Percentiles rank a stretch among this genome's conserved stretches.
Evolutionary conservation across 2,888 invertebrate genomes (phyloP).

Genomic region (Boloria euphrosyne): DNA sequence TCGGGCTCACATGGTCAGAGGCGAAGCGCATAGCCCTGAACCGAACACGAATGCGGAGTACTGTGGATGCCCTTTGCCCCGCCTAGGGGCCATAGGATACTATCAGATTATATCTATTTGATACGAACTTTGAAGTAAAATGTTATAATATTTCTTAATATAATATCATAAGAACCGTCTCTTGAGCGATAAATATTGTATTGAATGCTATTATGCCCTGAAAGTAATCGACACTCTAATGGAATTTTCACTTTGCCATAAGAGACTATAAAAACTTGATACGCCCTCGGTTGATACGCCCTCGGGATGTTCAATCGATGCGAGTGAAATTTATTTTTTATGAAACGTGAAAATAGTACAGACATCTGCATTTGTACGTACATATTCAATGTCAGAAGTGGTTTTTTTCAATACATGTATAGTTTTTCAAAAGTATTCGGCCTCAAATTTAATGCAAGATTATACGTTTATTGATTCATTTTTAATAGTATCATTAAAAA

Average conservation of each 20-base stretch:
- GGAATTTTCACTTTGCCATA: conserved; percentile 48
- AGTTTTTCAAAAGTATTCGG: too few relatives aligned
- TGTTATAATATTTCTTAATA: not conserved
- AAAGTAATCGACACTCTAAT: conserved; percentile 56
- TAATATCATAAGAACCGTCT: not conserved
- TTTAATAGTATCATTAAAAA: too few relatives aligned
- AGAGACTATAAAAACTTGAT: conserved; percentile 57
- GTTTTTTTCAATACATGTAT: too few relatives aligned
- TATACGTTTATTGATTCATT: too few relatives aligned
- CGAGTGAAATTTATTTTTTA: conserved; percentile 10
- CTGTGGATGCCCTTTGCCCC: too few relatives aligned
- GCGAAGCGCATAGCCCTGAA: too few relatives aligned
- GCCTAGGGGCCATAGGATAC: too few relatives aligned
- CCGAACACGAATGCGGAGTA: too few relatives aligned
- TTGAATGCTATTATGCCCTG: conserved; percentile 6
- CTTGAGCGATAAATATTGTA: conserved; percentile 18
- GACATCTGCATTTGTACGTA: not conserved
- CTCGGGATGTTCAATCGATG: conserved; percentile 36
- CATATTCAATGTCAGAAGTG: too few relatives aligned
- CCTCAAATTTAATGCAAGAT: too few relatives aligned
- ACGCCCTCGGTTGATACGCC: conserved; percentile 55
- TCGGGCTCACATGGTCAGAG: too few relatives aligned
- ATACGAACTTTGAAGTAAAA: not conserved
- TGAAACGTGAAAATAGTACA: conserved; percentile 1
- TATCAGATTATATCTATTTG: too few relatives aligned